Base-by-base conservation (phyloP, 2,888 invertebrate genomes). In the Iselma pallidipennis region DNA sequence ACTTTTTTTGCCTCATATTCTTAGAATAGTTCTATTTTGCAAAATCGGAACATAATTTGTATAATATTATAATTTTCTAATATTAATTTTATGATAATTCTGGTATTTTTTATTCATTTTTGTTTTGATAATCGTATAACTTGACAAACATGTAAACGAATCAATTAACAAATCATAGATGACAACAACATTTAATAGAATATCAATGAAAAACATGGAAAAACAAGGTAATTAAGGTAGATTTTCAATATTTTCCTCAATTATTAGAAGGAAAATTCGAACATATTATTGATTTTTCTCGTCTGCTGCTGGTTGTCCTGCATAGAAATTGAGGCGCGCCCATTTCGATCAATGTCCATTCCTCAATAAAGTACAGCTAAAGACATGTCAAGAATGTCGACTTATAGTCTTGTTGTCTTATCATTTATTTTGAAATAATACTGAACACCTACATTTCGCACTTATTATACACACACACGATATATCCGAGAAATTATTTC, bases 351-450 rank as follows among this genome's bases (percentile, higher is more conserved):
- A 45, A 21, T 45, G 10, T 21, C 45, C 10, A 42, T 42, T 42
- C 14, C 42, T 42, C 14, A 19, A 19, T 4, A 21, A 1, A 21
- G 16, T 45, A 45, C 21, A 45, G 9, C 21, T 21, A 45, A 21
- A 21, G 19, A 45, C 45, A 45, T 45, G 45, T 45, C 45, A 45
- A 21, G 45, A 45, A 45, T 45, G 19, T 45, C 9, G 10, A 42
- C 42, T 42, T 42, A 45, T 45, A 45, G 45, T 45, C 21, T 21
- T 45, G n/a, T n/a, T n/a, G 45, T 45, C 45, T 45, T 45, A 45
- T 45, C 45, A 21, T 45, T 45, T 45, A 45, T 45, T 2, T 45
- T 45, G 21, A 45, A 45, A 45, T 19, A 45, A 21, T 45, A 19
- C 3, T 21, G 4, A 4, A 45, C 45, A 45, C 45, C 45, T 45